Conservation (phyloP, 2,797 vertebrate species). For the Phyllotis vaccarum region DNA sequence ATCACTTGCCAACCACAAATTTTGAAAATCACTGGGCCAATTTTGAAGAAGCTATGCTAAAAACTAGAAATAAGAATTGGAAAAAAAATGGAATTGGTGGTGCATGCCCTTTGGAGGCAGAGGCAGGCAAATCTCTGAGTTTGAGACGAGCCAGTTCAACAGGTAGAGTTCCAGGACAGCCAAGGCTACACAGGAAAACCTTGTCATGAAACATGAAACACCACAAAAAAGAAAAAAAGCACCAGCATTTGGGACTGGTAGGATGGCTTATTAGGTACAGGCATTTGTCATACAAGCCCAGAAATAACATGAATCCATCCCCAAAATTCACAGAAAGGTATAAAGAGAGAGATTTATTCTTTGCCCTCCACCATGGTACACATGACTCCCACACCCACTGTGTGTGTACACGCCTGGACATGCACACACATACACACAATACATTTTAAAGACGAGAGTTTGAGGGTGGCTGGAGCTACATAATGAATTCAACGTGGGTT, state of each 20-base stretch:
- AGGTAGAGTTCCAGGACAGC: background rate
- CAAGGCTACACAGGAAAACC: background rate
- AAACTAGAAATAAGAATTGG: background rate
- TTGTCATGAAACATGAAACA: background rate
- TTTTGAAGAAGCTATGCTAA: background rate
- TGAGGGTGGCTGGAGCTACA: background rate
- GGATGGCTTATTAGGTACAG: background rate
- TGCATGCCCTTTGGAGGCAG: background rate
- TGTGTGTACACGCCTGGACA: no score
- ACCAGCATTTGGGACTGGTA: background rate
- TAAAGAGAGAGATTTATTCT: background rate
- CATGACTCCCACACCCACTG: background rate
- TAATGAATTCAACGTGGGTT: background rate
- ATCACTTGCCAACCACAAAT: background rate
- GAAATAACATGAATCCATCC: background rate
- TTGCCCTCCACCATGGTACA: background rate
- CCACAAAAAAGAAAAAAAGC: no score
- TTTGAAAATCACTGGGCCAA: background rate
- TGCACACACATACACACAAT: background rate
- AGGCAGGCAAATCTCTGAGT: background rate
- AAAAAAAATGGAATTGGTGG: background rate
- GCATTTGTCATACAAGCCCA: background rate
- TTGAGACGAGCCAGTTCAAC: no score
- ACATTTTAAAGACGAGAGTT: background rate
- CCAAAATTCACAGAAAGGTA: background rate